Evolutionary conservation across 2,797 vertebrate genomes (phyloP), one percentile per base, ranked within the genome.

Genomic region (Cossypha heuglini): DNA sequence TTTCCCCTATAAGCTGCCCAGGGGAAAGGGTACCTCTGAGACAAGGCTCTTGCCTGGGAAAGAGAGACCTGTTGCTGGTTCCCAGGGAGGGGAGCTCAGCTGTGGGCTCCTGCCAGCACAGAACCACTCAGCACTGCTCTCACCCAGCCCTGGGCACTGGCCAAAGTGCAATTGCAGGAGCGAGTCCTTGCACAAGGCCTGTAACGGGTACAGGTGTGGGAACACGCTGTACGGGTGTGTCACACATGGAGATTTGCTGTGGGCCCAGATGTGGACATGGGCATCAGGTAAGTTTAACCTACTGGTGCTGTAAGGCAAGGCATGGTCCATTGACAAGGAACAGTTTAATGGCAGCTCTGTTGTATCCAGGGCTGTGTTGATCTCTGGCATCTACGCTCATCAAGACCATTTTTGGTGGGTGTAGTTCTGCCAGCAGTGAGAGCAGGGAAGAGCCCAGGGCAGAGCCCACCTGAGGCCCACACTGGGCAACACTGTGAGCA

Each of bases 221-320:
- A 62, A n/a, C 18, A 19, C 25, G 3, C 10, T 1, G 0, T 67
- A 35, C 33, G 51, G 0, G 0, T 20, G 22, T 29, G 2, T 43
- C 54, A 28, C 45, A 20, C 13, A 8, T 17, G n/a, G 46, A 79
- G 55, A 45, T 49, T 57, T 75, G 54, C 42, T 6, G 1, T 31
- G 52, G 24, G 45, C 40, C 45, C 63, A 63, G 71, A 22, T 59
- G 13, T 57, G 55, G 16, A 33, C 9, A 1, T 0, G 25, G 35
- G 14, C 38, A 6, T 59, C 49, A 33, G 76, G 75, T 82, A 57
- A 73, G 63, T 69, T 69, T 14, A 46, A 35, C n/a, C 42, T 31
- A 1, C 22, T 31, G 19, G 19, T 67, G 62, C 38, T 20, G 13
- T 24, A 28, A 45, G 46, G 61, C 77, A 89, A 64, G 33, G 31